Percentiles rank a stretch among this genome's conserved stretches.
Evolutionary conservation across 2,113 vertebrate species (phyloP).

Genomic region (Meleagris gallopavo): DNA sequence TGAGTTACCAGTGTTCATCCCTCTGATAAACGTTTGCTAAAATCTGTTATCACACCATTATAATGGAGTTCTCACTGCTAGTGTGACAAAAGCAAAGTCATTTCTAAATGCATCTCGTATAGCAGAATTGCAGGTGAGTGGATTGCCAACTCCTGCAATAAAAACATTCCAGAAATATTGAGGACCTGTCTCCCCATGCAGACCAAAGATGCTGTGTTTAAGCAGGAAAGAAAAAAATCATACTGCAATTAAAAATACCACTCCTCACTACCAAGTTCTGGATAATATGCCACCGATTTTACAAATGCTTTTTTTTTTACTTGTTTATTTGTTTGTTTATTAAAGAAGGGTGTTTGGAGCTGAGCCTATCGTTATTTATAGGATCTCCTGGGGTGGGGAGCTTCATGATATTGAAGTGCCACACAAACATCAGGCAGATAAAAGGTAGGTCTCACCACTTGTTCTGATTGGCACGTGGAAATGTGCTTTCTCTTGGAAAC

Average conservation of each 20-base stretch:
- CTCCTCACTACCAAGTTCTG: neutral
- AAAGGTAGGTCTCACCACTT: neutral
- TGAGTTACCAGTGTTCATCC: neutral
- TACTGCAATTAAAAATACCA: neutral
- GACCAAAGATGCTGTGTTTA: neutral
- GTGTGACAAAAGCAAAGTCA: neutral
- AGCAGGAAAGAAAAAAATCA: neutral
- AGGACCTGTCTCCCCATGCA: neutral
- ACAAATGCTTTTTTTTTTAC: neutral
- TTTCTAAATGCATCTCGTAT: neutral
- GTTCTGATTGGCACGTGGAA: neutral
- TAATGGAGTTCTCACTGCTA: neutral
- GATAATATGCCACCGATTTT: neutral
- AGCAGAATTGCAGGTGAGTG: neutral
- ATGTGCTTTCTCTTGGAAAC: neutral
- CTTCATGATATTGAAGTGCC: neutral
- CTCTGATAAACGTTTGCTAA: neutral
- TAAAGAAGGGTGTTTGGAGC: neutral
- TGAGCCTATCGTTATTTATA: neutral
- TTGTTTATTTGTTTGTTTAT: neutral
- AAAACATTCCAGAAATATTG: neutral
- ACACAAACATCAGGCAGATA: neutral
- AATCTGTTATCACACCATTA: fast-evolving
- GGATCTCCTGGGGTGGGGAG: neutral
- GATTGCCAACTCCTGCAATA: neutral